Evolutionary conservation across 2,888 invertebrate genomes (phyloP).

Genomic region (Agrilus cyanescens): DNA sequence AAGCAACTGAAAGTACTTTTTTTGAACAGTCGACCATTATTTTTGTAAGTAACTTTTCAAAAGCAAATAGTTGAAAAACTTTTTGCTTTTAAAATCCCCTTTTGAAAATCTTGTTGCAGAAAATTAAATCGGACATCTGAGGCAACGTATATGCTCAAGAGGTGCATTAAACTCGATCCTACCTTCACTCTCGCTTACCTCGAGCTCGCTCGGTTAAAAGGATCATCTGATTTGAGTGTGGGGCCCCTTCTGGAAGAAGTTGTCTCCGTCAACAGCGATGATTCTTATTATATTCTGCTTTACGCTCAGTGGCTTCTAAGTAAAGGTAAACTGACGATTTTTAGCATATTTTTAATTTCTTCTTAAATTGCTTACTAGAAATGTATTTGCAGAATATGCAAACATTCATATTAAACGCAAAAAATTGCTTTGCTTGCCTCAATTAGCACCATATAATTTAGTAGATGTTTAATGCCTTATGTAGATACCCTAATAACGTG

Average conservation of each 20-base stretch:
- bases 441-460: no score
- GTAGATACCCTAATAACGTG: no score
- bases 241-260: conserved; percentile 48
- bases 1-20: no score
- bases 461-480: no score
- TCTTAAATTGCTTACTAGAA: neutral
- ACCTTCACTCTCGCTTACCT: conserved; percentile 58
- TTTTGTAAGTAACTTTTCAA: no score
- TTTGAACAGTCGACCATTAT: neutral
- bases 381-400: neutral
- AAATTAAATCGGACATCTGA: conserved; percentile 54
- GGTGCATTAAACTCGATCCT: conserved; percentile 54
- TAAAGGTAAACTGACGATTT: conserved; percentile 39
- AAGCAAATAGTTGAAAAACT: no score
- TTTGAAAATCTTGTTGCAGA: conserved; percentile 34
- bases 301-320: conserved; percentile 61
- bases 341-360: neutral
- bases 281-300: conserved; percentile 57
- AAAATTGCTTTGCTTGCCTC: no score
- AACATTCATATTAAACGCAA: no score
- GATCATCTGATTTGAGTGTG: conserved; percentile 42
- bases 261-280: conserved; percentile 51
- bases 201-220: conserved; percentile 49
- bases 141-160: conserved; percentile 54
- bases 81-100: no score